Conservation (phyloP, 2,797 vertebrate species). For the Alca torda region DNA sequence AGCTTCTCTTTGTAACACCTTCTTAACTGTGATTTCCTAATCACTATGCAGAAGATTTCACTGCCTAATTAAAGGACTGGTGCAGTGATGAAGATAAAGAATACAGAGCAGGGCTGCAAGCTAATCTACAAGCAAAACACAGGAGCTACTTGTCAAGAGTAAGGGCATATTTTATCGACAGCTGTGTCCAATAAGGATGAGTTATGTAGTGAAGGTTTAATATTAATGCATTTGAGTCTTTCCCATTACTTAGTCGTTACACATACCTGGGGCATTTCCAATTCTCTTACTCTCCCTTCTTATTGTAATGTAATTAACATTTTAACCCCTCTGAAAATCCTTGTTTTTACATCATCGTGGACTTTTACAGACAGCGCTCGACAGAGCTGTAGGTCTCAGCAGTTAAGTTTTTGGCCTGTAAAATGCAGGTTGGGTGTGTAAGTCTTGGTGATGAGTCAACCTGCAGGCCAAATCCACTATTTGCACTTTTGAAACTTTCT, state of each 20-base stretch:
- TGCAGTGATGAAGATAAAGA: slow-evolving; percentile 81
- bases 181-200: slow-evolving; percentile 79
- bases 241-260: slow-evolving; percentile 54
- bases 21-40: slow-evolving; percentile 79
- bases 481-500: not conserved
- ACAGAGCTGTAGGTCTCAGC: not conserved
- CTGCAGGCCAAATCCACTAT: not conserved
- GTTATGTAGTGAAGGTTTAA: slow-evolving; percentile 73
- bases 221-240: slow-evolving; percentile 71
- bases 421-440: not conserved
- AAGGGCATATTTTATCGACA: slow-evolving; percentile 80
- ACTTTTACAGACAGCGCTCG: not conserved
- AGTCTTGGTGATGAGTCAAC: not conserved
- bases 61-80: slow-evolving; percentile 79
- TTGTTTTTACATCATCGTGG: slow-evolving; percentile 10
- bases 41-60: slow-evolving; percentile 79
- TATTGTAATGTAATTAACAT: slow-evolving; percentile 64
- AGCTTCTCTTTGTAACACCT: slow-evolving; percentile 74
- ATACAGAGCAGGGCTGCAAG: slow-evolving; percentile 75
- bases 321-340: slow-evolving; percentile 36
- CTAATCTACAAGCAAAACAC: slow-evolving; percentile 80
- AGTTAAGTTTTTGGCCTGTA: not conserved
- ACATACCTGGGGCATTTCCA: slow-evolving; percentile 26
- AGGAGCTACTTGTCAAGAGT: slow-evolving; percentile 76
- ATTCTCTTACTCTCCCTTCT: slow-evolving; percentile 52